Base-by-base conservation (phyloP, 2,888 invertebrate species). In the Amphipyra tragopoginis region DNA sequence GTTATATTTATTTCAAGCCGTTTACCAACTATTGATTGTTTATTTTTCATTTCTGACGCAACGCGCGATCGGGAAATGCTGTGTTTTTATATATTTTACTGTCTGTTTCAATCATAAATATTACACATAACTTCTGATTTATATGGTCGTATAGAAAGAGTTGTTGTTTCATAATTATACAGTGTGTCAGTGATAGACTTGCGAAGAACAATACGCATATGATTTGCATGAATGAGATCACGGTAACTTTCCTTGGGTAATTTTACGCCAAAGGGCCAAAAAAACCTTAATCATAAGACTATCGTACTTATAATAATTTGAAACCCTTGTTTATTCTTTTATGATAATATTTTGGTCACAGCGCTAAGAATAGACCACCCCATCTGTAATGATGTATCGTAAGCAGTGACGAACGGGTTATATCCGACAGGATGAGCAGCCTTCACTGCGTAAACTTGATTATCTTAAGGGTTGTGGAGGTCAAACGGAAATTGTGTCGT, bases 341-440 rank as follows among this genome's bases (percentile, higher is more conserved):
- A 63, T 70, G 54, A 70, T 61, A 71, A 66, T 51, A 38, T 65
- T 66, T 60, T 65, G 54, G 44, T 55, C 21, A 63, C 21, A 50
- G 50, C 1, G 34, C 57, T 54, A 45, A 49, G 50, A 72, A 66
- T 71, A 71, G 51, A 38, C 33, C 26, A 42, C 57, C 60, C 47
- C 47, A 43, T 42, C 53, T 66, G 14, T 70, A 55, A 9, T 42
- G 48, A 50, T 40, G 26, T 33, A 57, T 49, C 13, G 26, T 51
- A 34, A 49, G 15, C 13, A 26, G 7, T 14, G 43, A 43, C 40
- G 38, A 53, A 42, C 33, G 42, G 45, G 54, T 64, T 54, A 40
- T 57, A 54, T 58, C 53, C 8, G 21, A 26, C 64, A 54, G 57
- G 47, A 57, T 70, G 51, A 10, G 38, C 40, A 49, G 8, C 13